Evolutionary conservation across 53 echinoderm and acorn worm genomes (phyloP).

Genomic region (Luidia sarsii): DNA sequence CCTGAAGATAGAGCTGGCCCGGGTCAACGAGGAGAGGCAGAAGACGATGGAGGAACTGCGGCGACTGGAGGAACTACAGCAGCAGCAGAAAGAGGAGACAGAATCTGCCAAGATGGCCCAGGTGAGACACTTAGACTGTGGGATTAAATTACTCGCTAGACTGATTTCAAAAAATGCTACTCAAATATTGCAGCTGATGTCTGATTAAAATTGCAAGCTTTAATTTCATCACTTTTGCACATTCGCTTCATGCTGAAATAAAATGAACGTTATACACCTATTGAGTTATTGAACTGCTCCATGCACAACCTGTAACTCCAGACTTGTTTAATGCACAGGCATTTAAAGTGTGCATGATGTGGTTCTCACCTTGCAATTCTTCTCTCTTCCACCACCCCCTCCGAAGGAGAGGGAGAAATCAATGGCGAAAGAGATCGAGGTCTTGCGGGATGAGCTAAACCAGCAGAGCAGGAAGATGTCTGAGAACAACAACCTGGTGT

Average conservation of each 20-base stretch:
- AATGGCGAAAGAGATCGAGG: constrained; percentile 76
- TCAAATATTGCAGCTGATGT: too few species aligned
- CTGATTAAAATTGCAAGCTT: too few species aligned
- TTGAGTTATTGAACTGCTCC: background rate
- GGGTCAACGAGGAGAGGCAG: constrained; percentile 81
- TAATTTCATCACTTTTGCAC: too few species aligned
- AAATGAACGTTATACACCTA: background rate
- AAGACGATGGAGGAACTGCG: constrained; percentile 68
- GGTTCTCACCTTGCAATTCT: background rate
- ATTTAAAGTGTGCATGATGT: background rate
- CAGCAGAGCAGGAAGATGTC: constrained; percentile 86
- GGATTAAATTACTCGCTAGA: too few species aligned
- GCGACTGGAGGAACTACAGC: constrained; percentile 68
- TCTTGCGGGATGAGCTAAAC: constrained; percentile 73
- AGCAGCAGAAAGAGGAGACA: constrained; percentile 61
- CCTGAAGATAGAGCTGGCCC: constrained; percentile 68
- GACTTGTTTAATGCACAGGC: background rate
- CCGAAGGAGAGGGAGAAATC: constrained; percentile 77
- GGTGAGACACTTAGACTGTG: too few species aligned
- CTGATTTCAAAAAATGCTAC: too few species aligned
- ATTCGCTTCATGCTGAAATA: background rate
- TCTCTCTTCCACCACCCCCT: too few species aligned
- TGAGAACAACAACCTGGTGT: constrained; percentile 88
- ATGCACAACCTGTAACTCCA: background rate
- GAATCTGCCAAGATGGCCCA: constrained; percentile 63